Percentiles rank a stretch among this genome's conserved stretches.
Conservation (phyloP, 1,140 invertebrate species). For the Heliconius hewitsoni region DNA sequence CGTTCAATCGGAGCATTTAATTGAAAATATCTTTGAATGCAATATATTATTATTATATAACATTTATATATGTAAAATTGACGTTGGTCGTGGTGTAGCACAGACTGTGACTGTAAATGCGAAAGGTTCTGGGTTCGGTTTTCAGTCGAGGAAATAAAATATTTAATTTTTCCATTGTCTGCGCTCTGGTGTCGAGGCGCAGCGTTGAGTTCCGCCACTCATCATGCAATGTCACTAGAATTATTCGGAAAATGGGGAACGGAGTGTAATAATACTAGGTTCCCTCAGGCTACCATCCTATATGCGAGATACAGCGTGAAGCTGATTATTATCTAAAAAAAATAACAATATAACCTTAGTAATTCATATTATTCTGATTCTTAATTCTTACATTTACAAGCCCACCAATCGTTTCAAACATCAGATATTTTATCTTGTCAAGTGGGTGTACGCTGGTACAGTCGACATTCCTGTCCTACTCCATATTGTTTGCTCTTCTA, state of each 20-base stretch:
- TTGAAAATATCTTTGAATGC: background rate
- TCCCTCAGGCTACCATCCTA: no score
- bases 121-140: no score
- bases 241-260: no score
- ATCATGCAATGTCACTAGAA: no score
- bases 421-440: constrained; percentile 1
- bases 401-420: background rate
- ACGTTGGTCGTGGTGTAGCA: background rate
- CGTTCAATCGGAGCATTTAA: background rate
- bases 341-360: background rate
- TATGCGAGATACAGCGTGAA: no score
- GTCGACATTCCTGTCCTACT: constrained; percentile 59
- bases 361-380: background rate
- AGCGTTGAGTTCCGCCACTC: no score
- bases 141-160: no score
- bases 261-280: no score
- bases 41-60: background rate
- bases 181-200: no score
- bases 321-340: background rate
- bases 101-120: no score
- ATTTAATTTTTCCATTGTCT: no score
- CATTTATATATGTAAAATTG: background rate
- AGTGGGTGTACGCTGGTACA: constrained; percentile 15
- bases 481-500: constrained; percentile 59
- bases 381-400: background rate